Percentiles rank a stretch among this genome's conserved stretches.
Conservation (phyloP, 2,888 invertebrate species). For the Trissolcus japonicus region DNA sequence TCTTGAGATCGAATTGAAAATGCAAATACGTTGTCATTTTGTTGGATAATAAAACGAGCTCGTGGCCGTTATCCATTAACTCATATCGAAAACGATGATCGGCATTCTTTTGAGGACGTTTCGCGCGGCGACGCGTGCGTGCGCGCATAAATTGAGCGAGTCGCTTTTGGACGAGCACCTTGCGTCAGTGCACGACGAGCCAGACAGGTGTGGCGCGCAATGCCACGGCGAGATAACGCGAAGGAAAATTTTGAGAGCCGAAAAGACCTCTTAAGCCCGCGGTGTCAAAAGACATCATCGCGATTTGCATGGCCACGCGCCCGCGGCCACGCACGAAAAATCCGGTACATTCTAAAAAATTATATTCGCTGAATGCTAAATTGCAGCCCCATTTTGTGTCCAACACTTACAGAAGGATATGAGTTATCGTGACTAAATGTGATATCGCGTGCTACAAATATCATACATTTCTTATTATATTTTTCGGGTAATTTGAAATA, state of each 20-base stretch:
- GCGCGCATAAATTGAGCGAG: conserved; percentile 33
- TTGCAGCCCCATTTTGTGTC: conserved; percentile 20
- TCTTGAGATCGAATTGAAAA: conserved; percentile 6
- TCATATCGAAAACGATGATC: conserved; percentile 59
- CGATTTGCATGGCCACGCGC: conserved; percentile 35
- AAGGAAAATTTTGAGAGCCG: conserved; percentile 41
- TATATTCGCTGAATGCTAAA: conserved; percentile 30
- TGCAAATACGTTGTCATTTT: conserved; percentile 25
- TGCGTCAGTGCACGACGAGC: conserved; percentile 41
- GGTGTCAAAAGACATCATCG: conserved; percentile 43
- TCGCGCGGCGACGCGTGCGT: conserved; percentile 40
- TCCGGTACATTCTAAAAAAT: conserved; percentile 20
- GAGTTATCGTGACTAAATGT: conserved; percentile 27
- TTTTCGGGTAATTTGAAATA: not conserved
- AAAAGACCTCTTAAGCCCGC: conserved; percentile 12
- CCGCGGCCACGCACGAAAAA: conserved; percentile 17
- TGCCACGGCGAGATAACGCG: conserved; percentile 33
- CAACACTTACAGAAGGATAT: conserved; percentile 19
- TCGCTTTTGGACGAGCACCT: conserved; percentile 36
- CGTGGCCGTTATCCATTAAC: conserved; percentile 58
- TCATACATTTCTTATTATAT: conserved; percentile 13
- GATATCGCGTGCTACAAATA: conserved; percentile 37
- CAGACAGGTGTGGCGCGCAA: conserved; percentile 49
- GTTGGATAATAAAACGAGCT: conserved; percentile 29
- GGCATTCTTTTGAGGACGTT: conserved; percentile 52